Evolutionary conservation across 2,113 vertebrate species (phyloP), one percentile per base, ranked within the genome.

Genomic region (Sorex fumeus): DNA sequence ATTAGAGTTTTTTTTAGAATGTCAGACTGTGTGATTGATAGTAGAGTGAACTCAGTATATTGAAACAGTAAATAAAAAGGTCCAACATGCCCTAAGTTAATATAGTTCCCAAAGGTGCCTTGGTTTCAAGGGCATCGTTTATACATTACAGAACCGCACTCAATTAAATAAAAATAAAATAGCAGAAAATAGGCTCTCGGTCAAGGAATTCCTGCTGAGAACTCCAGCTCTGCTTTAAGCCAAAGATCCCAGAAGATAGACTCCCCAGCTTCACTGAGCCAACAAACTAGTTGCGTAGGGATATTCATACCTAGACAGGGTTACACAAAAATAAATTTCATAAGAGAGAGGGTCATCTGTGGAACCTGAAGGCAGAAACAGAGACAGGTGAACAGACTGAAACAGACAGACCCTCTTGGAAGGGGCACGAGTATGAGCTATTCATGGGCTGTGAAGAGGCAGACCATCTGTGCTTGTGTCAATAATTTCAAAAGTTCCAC

Each of bases 11-110:
- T 57, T 40, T 43, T 67, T 82, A 50, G 40, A 57, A 53, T 88
- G 76, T 66, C 95, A 94, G 67, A 23, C 28, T 30, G 6, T 30
- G 19, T 90, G 88, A 95, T 62, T 81, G 94, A 95, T 85, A 28
- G 45, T 71, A 86, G 45, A 70, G 72, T 69, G 30, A 81, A 80
- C 77, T 53, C 76, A 53, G 84, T 88, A 25, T 66, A 88, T 30
- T 87, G 80, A 77, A 86, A 87, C 30, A 90, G 83, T 76, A 95
- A 94, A 94, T 95, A 95, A 95, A 95, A 79, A 92, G 47, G 75
- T 62, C 23, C 64, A 45, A 57, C 25, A 45, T 86, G 72, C 57
- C 80, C 75, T 66, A 90, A 72, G 79, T 83, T 88, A 92, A 90
- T 80, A 60, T 16, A 66, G 60, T 12, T 93, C 91, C 93, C 95